Base-by-base conservation (phyloP, 92 coral and sea anemone species). In the Zoanthus sansibaricus region DNA sequence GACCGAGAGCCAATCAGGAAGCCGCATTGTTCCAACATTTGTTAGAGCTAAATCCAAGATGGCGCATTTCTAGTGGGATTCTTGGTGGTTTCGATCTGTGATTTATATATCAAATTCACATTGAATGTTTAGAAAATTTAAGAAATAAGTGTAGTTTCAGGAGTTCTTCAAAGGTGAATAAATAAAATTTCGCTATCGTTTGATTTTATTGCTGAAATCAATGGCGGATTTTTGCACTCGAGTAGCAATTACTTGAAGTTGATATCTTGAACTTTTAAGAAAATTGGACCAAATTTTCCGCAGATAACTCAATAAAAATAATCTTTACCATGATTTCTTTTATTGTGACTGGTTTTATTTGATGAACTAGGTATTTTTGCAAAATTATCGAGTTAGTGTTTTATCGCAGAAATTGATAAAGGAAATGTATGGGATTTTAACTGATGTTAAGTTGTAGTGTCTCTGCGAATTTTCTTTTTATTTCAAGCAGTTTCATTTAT, bases 391-490 rank as follows among this genome's bases (percentile, higher is more conserved):
- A 33, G 9, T 42, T 32, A 21, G 30, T 14, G 32, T 8, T 7
- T 32, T 16, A 8, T 30, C 17, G 71, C 18, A 30, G 70, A n/a
- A 78, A 56, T 25, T 54, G 58, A 54, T 32, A 56, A 37, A 78
- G 83, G 70, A 78, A 78, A 56, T 33, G 54, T 78, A 59, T 78
- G 83, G 82, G 83, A 78, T 56, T 77, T 52, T 2, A 44, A 42
- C 31, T 30, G 82, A 45, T 76, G 66, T n/a, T 18, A 12, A 31
- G 16, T 30, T 71, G 44, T 71, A 0, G 42, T 33, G 17, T 33
- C 33, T 33, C 42, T 9, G 45, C 14, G 46, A 71, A 33, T 14
- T 31, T 37, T 7, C 33, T 30, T 30, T 30, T 71, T 71, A 30
- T 71, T 71, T 71, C 13, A 33, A 71, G 75, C 45, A 49, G 55